Conservation (phyloP, 2,113 vertebrate genomes). For the Himantopus leucocephalus region DNA sequence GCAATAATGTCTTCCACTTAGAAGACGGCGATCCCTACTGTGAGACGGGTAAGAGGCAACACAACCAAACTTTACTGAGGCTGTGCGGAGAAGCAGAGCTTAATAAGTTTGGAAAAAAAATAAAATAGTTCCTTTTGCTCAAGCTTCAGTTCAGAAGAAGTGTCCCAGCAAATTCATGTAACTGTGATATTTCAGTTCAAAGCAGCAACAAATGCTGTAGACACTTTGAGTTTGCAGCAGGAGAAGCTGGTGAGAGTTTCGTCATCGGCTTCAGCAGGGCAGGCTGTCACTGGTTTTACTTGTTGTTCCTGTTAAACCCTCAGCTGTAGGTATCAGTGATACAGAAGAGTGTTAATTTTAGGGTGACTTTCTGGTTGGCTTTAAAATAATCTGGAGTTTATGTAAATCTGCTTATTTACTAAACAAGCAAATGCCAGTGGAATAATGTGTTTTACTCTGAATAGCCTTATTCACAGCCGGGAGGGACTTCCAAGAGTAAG, state of each 20-base stretch:
- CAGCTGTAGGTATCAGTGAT: not conserved
- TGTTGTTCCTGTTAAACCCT: not conserved
- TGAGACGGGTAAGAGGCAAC: constrained; percentile 84
- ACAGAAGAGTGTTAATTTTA: not conserved
- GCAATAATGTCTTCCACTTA: constrained; percentile 94
- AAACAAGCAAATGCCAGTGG: not conserved
- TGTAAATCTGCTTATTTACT: not conserved
- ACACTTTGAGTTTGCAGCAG: not conserved
- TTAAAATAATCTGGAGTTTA: not conserved
- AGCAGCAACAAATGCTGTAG: not conserved
- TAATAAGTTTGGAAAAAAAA: not conserved
- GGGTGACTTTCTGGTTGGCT: not conserved
- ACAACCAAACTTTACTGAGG: not conserved
- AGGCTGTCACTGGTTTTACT: not conserved
- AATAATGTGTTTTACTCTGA: not conserved
- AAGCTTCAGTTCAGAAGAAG: not conserved
- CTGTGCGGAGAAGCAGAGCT: not conserved
- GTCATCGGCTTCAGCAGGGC: not conserved
- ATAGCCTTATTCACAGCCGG: not conserved
- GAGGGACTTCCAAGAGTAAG: not conserved
- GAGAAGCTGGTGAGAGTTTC: not conserved
- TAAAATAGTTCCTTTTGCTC: not conserved
- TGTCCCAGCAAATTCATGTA: not conserved
- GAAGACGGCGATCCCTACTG: constrained; percentile 97
- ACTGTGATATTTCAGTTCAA: not conserved